Percentiles rank a stretch among this genome's conserved stretches.
Evolutionary conservation across 2,888 invertebrate species (phyloP).

Genomic region (Hirtodrosophila trivittata): DNA sequence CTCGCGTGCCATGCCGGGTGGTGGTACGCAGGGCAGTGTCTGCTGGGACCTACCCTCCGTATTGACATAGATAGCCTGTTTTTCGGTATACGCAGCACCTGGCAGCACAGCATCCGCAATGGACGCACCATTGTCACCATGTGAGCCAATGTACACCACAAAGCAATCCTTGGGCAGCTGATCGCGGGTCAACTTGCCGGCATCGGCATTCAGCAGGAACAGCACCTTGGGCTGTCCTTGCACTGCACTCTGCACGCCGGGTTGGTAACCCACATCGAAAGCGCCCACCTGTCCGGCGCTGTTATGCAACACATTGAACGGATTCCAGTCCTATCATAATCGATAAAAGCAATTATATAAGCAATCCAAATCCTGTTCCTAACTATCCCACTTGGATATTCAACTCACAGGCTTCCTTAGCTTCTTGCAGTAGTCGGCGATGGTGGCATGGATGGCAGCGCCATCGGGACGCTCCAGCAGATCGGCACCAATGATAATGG

Average conservation of each 20-base stretch:
- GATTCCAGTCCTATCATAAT: conserved; percentile 87
- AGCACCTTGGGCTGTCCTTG: conserved; percentile 91
- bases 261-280: conserved; percentile 95
- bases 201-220: conserved; percentile 97
- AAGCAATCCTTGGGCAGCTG: conserved; percentile 92
- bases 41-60: conserved; percentile 98
- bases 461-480: conserved; percentile 92
- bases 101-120: conserved; percentile 97
- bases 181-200: conserved; percentile 89
- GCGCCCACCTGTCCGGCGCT: conserved; percentile 97
- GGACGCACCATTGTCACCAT: conserved; percentile 96
- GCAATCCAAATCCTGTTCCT: neutral
- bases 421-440: conserved; percentile 88
- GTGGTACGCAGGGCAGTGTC: conserved; percentile 92
- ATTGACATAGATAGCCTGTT: conserved; percentile 98
- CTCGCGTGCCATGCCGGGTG: conserved; percentile 96
- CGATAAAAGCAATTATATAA: no score
- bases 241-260: conserved; percentile 87
- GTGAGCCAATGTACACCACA: conserved; percentile 97
- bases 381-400: conserved; percentile 42
- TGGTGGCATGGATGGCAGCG: conserved; percentile 89
- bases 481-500: conserved; percentile 95
- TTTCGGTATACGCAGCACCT: conserved; percentile 99
- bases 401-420: conserved; percentile 85
- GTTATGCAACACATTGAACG: conserved; percentile 96